Percentiles rank a stretch among this genome's conserved stretches.
phyloP scores from a whole-genome alignment of 2,113 vertebrate species.

The Ibidorhyncha struthersii region DNA sequence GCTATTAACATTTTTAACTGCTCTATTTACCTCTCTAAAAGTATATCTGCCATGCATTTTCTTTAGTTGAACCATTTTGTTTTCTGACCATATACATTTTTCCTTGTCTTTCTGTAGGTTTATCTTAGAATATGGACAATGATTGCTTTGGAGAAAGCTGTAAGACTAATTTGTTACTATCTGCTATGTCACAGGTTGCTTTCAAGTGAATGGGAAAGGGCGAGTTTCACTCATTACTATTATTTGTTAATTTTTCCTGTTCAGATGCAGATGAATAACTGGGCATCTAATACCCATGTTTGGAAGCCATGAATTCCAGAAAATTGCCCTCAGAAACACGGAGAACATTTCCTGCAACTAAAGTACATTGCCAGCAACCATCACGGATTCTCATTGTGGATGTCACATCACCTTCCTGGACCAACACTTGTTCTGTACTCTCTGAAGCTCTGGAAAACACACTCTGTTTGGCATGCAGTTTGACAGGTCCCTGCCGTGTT shows the following conservation, averaged over 20 bases:
- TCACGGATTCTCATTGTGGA: constrained; percentile 85
- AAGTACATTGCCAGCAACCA: constrained; percentile 73
- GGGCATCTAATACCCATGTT: background rate
- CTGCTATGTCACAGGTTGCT: background rate
- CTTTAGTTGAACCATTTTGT: background rate
- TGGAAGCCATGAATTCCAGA: constrained; percentile 58
- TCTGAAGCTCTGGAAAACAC: constrained; percentile 89
- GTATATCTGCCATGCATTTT: background rate
- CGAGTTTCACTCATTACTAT: background rate
- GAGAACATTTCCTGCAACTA: background rate
- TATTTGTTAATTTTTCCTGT: background rate
- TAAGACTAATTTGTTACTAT: background rate
- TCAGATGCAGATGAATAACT: background rate
- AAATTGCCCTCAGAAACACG: background rate
- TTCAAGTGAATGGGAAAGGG: background rate
- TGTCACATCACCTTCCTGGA: constrained; percentile 81
- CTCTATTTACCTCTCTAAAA: background rate
- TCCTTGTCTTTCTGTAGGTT: background rate
- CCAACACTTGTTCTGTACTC: constrained; percentile 74
- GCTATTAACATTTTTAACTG: background rate
- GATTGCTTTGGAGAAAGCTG: background rate
- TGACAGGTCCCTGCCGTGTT: constrained; percentile 84
- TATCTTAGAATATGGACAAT: background rate
- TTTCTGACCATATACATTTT: background rate
- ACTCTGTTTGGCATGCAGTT: constrained; percentile 81